These are phyloP conservation scores for Sturmia bella DNA, from an alignment of 2,888 invertebrate species.

Conservation along the genomic window DNA sequence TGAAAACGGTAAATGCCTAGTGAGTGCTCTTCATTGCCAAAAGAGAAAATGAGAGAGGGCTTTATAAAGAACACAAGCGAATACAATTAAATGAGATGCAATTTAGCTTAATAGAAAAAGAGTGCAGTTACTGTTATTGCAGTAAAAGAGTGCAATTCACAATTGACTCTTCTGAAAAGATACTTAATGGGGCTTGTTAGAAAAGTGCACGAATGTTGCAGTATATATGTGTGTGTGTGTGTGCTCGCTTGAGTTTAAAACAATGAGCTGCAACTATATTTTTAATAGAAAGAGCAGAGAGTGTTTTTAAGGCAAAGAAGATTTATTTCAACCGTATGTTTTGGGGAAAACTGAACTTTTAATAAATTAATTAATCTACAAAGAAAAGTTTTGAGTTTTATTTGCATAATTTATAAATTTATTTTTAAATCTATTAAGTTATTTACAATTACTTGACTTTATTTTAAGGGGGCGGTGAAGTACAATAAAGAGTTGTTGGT, in stretches of 20 bases:
- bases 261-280: neutral
- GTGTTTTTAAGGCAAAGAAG: neutral
- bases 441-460: too few species aligned
- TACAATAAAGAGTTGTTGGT: neutral
- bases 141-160: neutral
- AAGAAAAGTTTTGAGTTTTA: neutral
- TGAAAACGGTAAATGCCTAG: too few species aligned
- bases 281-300: neutral
- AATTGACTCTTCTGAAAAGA: neutral
- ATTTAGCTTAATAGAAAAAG: too few species aligned
- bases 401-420: too few species aligned
- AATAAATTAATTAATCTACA: neutral
- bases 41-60: neutral
- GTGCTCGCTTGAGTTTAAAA: neutral
- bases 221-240: neutral
- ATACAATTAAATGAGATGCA: neutral
- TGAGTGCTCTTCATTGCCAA: neutral
- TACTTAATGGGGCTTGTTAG: neutral
- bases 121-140: constrained; percentile 17
- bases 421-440: too few species aligned
- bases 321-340: constrained; percentile 3
- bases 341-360: neutral
- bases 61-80: neutral
- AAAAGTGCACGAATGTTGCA: neutral
- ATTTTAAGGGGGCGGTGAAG: neutral